Percentiles rank a stretch among this genome's conserved stretches.
phyloP scores from a whole-genome alignment of 2,113 vertebrate species.

The Quiscalus mexicanus region DNA sequence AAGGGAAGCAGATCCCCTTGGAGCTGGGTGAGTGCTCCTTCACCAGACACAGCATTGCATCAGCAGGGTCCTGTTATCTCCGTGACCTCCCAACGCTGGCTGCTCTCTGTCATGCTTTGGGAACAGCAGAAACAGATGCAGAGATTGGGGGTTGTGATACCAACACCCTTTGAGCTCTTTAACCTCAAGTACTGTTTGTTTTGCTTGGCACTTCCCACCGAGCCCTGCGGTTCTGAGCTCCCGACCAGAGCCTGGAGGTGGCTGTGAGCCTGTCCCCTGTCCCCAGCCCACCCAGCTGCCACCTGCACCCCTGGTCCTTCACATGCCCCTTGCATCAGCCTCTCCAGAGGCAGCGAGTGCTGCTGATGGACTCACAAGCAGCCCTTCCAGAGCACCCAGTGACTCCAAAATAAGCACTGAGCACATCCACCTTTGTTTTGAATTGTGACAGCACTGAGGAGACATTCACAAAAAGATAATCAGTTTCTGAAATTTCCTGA shows the following conservation, averaged over 20 bases:
- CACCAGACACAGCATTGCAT: not conserved
- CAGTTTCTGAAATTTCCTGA: not conserved
- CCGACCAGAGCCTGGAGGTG: not conserved
- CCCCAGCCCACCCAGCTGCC: not conserved
- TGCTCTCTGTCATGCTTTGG: not conserved
- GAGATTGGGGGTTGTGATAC: not conserved
- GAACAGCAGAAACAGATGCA: not conserved
- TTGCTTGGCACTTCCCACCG: not conserved
- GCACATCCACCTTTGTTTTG: not conserved
- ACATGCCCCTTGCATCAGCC: not conserved
- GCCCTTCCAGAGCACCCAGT: not conserved
- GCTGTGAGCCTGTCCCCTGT: not conserved
- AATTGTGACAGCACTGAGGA: rapidly evolving
- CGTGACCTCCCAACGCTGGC: not conserved
- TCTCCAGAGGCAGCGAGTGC: not conserved
- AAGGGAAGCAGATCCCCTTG: not conserved
- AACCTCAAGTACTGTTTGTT: slow-evolving; percentile 43
- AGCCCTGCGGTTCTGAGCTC: not conserved
- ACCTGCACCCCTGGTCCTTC: not conserved
- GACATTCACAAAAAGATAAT: not conserved
- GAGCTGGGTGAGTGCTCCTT: not conserved
- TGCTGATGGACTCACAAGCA: not conserved
- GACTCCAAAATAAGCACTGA: not conserved
- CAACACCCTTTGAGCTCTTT: not conserved
- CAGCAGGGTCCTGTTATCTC: not conserved